Conservation (phyloP, 2,113 vertebrate genomes). For the Elaphurus davidianus region DNA sequence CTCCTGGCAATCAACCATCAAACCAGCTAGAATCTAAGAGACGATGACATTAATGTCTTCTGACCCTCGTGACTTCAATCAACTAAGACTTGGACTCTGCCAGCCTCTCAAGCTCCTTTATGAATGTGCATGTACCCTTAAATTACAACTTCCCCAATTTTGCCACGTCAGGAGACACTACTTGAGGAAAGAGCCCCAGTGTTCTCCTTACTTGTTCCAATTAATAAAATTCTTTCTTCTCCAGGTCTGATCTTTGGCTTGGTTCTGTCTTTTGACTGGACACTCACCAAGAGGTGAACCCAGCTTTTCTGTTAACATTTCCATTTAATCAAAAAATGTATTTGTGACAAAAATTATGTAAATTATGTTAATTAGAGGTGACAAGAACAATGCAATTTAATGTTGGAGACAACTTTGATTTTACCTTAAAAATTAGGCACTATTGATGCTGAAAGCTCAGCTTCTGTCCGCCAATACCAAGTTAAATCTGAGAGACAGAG, state of each 20-base stretch:
- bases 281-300: neutral
- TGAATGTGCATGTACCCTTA: neutral
- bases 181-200: neutral
- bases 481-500: neutral
- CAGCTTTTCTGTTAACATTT: neutral
- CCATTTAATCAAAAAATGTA: neutral
- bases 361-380: neutral
- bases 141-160: neutral
- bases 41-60: neutral
- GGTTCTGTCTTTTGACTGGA: neutral
- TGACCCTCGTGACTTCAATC: neutral
- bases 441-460: neutral
- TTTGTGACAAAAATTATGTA: neutral
- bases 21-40: neutral
- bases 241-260: neutral
- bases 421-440: neutral
- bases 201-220: neutral
- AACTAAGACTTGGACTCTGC: neutral
- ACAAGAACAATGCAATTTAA: neutral
- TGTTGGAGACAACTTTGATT: neutral
- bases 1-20: neutral
- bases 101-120: neutral
- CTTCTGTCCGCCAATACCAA: neutral
- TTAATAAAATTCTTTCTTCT: neutral
- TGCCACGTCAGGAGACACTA: neutral